phyloP scores from a whole-genome alignment of 2,797 vertebrate species.

The Myotis findleyi region DNA sequence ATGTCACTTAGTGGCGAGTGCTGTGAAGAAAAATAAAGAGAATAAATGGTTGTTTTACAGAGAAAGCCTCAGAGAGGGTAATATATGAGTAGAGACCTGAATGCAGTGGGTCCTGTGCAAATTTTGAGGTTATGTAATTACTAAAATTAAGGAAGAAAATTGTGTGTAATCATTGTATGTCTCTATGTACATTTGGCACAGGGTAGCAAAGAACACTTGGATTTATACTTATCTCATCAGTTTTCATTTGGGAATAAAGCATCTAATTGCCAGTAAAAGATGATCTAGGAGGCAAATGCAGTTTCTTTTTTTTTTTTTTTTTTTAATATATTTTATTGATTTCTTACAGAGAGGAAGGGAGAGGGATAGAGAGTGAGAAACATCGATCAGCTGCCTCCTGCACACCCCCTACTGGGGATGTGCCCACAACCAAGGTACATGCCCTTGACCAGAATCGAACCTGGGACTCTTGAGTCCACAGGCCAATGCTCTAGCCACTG shows the following conservation, averaged over 20 bases:
- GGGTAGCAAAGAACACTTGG: neutral
- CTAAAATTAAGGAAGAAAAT: conserved; percentile 28
- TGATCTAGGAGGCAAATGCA: neutral
- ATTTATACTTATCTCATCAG: neutral
- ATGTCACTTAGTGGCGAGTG: neutral
- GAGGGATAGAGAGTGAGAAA: too few species aligned
- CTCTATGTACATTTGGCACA: neutral
- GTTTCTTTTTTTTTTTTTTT: neutral
- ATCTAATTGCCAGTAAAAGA: neutral
- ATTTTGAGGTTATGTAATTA: conserved; percentile 13
- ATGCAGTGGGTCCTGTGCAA: neutral
- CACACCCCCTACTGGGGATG: too few species aligned
- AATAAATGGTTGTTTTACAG: neutral
- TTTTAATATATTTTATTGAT: too few species aligned
- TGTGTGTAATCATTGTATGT: neutral
- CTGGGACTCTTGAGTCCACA: too few species aligned
- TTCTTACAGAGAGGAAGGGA: too few species aligned
- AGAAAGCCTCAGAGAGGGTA: neutral
- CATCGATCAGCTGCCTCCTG: too few species aligned
- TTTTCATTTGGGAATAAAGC: conserved; percentile 8
- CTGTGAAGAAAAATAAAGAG: neutral
- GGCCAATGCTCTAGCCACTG: too few species aligned
- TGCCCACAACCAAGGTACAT: too few species aligned
- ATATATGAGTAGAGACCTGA: conserved; percentile 30
- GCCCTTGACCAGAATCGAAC: too few species aligned